A percentile compares a stretch with the other conserved stretches of the same genome.
Evolutionary conservation across 1,140 invertebrate species (phyloP).

Genomic region (Solenopsis fugax): DNA sequence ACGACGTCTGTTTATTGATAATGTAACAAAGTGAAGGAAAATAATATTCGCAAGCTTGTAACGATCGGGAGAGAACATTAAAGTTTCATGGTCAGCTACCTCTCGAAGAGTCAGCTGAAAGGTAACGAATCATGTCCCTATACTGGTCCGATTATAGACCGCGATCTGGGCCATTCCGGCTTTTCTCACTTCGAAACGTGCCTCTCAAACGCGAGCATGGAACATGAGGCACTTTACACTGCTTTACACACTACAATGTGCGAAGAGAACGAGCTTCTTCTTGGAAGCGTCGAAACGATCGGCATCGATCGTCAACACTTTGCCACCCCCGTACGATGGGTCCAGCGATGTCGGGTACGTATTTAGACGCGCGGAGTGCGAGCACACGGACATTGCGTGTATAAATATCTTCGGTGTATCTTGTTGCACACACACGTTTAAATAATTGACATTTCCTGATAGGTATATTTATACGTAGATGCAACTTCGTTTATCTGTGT

Average conservation of each 20-base stretch:
- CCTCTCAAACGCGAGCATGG: background rate
- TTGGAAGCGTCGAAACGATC: conserved; percentile 57
- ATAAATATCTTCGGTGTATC: conserved; percentile 58
- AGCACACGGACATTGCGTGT: conserved; percentile 34
- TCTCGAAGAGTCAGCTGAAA: conserved; percentile 64
- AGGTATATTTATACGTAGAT: conserved; percentile 43
- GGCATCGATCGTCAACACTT: conserved; percentile 58
- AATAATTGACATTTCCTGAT: conserved; percentile 62
- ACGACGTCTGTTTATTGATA: background rate
- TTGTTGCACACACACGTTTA: conserved; percentile 53
- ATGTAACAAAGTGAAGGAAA: background rate
- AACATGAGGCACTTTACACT: conserved; percentile 57
- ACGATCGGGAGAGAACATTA: background rate
- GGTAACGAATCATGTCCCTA: conserved; percentile 76
- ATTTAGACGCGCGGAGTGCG: conserved; percentile 46
- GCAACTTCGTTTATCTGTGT: conserved; percentile 34
- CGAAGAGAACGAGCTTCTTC: conserved; percentile 51
- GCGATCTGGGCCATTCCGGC: conserved; percentile 80
- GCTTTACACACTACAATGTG: conserved; percentile 67
- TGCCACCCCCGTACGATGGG: conserved; percentile 32
- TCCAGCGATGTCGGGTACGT: conserved; percentile 32
- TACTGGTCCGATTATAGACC: conserved; percentile 80
- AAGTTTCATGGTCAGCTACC: background rate
- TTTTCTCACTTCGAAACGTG: conserved; percentile 17
- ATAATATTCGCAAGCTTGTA: background rate